Base-by-base conservation (phyloP, 2,888 invertebrate species). In the Xylocampa areola region DNA sequence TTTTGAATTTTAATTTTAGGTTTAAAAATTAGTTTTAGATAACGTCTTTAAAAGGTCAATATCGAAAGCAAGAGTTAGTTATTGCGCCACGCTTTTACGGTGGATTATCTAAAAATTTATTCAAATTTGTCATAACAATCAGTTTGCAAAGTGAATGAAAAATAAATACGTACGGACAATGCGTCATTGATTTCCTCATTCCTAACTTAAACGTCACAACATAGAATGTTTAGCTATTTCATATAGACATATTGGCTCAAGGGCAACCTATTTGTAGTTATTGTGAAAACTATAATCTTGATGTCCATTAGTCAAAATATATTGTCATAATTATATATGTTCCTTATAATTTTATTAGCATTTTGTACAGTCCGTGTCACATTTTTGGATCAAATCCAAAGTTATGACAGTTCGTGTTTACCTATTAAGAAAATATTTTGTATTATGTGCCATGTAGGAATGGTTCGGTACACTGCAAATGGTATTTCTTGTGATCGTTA, bases 361-460 rank as follows among this genome's bases (percentile, higher is more conserved):
- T 36, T 30, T 48, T 37, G 23, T 35, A 41, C 23, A 25, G n/a
- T 16, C 11, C 23, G 11, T 60, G 47, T 48, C 55, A 50, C 23
- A 53, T 35, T 50, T 72, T 72, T 68, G 71, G 59, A 48, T 37
- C 51, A 57, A 51, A 37, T 72, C 69, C 69, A 73, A 71, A 45
- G 32, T 25, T 51, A 51, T 47, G 35, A 48, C 53, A 60, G 44
- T 14, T 33, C 13, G 11, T 47, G n/a, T 55, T 52, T 47, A 52
- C 32, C 43, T 50, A 53, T 40, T 29, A 52, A 41, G 11, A 45
- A 54, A 43, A 48, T 23, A 43, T 65, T 10, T 7, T 16, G 19
- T 7, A 30, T 6, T 25, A 58, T 36, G 39, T 48, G 27, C 35
- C 21, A 36, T 51, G 23, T 35, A 16, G 32, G 35, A 44, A 44